Base-by-base conservation (phyloP, 2,113 vertebrate genomes). In the Lates calcarifer region DNA sequence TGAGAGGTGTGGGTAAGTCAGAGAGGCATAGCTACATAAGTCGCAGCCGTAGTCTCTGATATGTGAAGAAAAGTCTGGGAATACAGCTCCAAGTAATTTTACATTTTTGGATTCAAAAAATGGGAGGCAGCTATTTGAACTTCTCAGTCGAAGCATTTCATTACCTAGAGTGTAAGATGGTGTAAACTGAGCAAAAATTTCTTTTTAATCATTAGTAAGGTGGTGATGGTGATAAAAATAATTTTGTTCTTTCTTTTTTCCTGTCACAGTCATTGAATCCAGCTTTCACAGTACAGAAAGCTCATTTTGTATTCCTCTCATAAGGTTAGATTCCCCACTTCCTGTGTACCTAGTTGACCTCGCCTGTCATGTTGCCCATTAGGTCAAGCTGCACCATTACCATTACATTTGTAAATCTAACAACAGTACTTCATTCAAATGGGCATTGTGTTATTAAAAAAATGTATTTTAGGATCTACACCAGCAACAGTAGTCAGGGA, bases 1-100 rank as follows among this genome's bases (percentile, higher is more conserved):
- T 41, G 20, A 74, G 64, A 81, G 68, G 74, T 69, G 82, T 79
- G 65, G 61, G 74, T 49, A 51, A 79, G 79, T 71, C 24, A 7
- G 55, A 45, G 70, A n/a, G 28, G 56, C n/a, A 39, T 49, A 47
- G 26, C 60, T 60, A 56, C 31, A n/a, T 41, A 26, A 49, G 47
- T 72, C 18, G 18, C 73, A 58, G 77, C 64, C 53, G 26, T 55
- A 57, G 47, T 45, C 64, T 72, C 53, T 64, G 56, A 73, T 60
- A 58, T 67, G 62, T 37, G 63, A 45, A 64, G 57, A 51, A 73
- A 64, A 77, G 45, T 73, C 41, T 69, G 58, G 29, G 69, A 56
- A 39, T 60, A n/a, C 31, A 51, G 49, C 57, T 26, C 17, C 10
- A 51, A 31, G 55, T 67, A 10, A 37, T 73, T 78, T 62, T n/a